phyloP scores from a whole-genome alignment of 2,888 invertebrate genomes.

The Drosophila planitibia region DNA sequence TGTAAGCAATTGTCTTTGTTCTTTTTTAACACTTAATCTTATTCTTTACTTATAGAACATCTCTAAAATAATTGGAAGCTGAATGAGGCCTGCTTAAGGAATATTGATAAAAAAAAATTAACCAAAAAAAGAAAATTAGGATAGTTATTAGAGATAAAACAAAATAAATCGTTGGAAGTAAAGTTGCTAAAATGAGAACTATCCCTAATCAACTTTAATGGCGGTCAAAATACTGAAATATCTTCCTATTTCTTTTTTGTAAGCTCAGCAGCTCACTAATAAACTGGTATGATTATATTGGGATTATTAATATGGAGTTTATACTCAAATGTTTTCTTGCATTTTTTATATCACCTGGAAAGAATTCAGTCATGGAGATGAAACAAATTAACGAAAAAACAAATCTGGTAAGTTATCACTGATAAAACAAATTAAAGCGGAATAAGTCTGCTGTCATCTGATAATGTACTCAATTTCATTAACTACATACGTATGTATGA shows the following conservation, averaged over 20 bases:
- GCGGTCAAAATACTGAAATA: not conserved
- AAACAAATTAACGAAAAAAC: not conserved
- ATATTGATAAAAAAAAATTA: not conserved
- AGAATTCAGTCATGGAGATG: not conserved
- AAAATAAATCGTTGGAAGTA: not conserved
- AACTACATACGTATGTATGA: not conserved
- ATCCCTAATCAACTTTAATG: not conserved
- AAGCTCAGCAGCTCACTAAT: not conserved
- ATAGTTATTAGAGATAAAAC: not conserved
- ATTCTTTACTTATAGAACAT: not conserved
- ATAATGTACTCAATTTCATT: slow-evolving; percentile 2
- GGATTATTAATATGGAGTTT: not conserved
- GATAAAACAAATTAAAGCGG: slow-evolving; percentile 1
- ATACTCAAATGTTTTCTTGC: not conserved
- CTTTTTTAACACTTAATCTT: not conserved
- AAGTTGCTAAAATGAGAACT: not conserved
- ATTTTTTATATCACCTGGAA: not conserved
- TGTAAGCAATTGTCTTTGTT: not conserved
- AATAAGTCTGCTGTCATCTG: not conserved
- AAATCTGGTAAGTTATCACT: not conserved
- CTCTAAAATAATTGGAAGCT: not conserved
- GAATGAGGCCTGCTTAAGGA: not conserved
- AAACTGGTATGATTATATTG: not conserved
- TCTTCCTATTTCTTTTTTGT: not conserved
- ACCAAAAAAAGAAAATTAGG: too few relatives aligned